phyloP scores from a whole-genome alignment of 1,140 invertebrate genomes.

The Glossosoma conforme region DNA sequence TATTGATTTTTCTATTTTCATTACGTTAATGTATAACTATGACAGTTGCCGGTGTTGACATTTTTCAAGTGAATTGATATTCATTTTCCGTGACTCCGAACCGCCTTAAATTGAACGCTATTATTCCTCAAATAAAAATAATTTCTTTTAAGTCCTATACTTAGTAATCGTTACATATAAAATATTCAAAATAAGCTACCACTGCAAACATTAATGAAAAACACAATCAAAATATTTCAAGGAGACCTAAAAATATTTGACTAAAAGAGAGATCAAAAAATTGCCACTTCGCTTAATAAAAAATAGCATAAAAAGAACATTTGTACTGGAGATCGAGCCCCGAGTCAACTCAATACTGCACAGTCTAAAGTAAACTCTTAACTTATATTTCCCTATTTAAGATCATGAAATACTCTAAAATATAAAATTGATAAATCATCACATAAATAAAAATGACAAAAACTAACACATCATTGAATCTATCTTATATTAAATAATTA shows the following conservation, averaged over 20 bases:
- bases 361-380: slow-evolving; percentile 24
- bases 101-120: not conserved
- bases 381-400: slow-evolving; percentile 25
- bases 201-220: slow-evolving; percentile 36
- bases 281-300: slow-evolving; percentile 52
- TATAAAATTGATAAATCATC: slow-evolving; percentile 24
- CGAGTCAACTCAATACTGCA: slow-evolving; percentile 24
- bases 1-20: slow-evolving; percentile 47
- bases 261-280: slow-evolving; percentile 72
- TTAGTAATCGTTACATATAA: slow-evolving; percentile 39
- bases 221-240: slow-evolving; percentile 35
- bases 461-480: slow-evolving; percentile 16
- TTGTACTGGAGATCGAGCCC: slow-evolving; percentile 22
- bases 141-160: slow-evolving; percentile 51
- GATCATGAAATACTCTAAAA: slow-evolving; percentile 24
- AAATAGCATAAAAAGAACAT: slow-evolving; percentile 27
- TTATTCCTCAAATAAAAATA: slow-evolving; percentile 43
- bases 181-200: slow-evolving; percentile 40
- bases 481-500: slow-evolving; percentile 19
- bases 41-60: slow-evolving; percentile 2
- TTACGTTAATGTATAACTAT: slow-evolving; percentile 23
- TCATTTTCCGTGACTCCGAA: not conserved
- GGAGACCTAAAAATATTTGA: slow-evolving; percentile 55
- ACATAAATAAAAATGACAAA: slow-evolving; percentile 28
- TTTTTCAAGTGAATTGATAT: slow-evolving; percentile 14